These are phyloP conservation scores for Channa maculata DNA, from an alignment of 2,113 vertebrate species.

Conservation along the genomic window DNA sequence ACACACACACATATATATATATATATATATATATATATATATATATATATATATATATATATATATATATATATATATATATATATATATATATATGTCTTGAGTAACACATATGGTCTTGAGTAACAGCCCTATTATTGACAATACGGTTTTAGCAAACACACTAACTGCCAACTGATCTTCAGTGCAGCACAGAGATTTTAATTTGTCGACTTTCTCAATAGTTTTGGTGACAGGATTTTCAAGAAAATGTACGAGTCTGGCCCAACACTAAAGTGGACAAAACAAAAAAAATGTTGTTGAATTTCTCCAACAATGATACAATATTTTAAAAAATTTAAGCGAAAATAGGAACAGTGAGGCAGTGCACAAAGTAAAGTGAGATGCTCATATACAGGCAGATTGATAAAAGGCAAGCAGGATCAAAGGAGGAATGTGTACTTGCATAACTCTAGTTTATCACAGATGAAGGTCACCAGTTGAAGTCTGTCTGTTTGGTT, in stretches of 20 bases:
- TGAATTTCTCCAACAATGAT: slow-evolving; percentile 23
- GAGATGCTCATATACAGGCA: slow-evolving; percentile 11
- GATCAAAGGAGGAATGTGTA: slow-evolving; percentile 52
- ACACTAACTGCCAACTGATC: not conserved
- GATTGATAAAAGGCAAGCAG: slow-evolving; percentile 47
- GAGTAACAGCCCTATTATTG: no score
- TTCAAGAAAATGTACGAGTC: not conserved
- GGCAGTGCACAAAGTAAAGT: slow-evolving; percentile 3
- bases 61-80: no score
- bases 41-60: no score
- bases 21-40: no score
- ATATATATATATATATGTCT: no score
- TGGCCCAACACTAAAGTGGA: not conserved
- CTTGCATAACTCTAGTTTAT: slow-evolving; percentile 56
- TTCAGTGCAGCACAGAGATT: not conserved
- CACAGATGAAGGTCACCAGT: slow-evolving; percentile 59
- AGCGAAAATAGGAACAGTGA: slow-evolving; percentile 9
- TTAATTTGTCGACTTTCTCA: slow-evolving; percentile 18
- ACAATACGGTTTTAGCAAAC: no score
- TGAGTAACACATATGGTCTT: no score
- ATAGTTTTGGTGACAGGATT: slow-evolving; percentile 5
- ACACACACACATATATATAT: no score
- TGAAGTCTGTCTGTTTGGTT: slow-evolving; percentile 59
- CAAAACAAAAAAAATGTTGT: not conserved
- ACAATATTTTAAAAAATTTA: not conserved